Evolutionary conservation across 2,113 vertebrate genomes (phyloP).

Genomic region (Corydoras sp.): DNA sequence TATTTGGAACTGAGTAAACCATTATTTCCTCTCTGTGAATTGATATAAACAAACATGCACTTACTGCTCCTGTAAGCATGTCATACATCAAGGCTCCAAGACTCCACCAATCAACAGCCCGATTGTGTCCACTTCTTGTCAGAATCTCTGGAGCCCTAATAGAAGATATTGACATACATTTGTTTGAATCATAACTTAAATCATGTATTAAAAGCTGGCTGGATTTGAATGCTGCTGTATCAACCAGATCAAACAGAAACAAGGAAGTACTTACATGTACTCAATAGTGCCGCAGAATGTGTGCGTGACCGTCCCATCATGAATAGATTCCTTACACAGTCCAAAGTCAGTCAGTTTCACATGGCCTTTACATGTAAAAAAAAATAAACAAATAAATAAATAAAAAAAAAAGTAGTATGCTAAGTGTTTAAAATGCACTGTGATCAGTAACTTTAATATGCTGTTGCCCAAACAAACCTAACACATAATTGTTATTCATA

Average conservation of each 20-base stretch:
- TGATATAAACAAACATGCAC: conserved; percentile 38
- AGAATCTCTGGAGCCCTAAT: conserved; percentile 95
- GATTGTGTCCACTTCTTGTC: conserved; percentile 96
- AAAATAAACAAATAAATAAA: neutral
- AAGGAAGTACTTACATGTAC: conserved; percentile 82
- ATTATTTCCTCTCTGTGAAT: no score
- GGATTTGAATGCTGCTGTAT: neutral
- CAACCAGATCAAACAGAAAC: neutral
- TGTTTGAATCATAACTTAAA: no score
- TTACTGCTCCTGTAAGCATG: conserved; percentile 99
- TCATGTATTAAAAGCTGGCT: neutral
- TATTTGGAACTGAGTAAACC: no score
- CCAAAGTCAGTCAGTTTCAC: conserved; percentile 98
- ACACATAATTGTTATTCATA: no score
- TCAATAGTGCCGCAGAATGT: conserved; percentile 99
- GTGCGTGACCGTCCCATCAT: conserved; percentile 98
- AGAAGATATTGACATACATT: neutral
- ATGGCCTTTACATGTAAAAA: conserved; percentile 71
- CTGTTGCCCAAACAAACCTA: no score
- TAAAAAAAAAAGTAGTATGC: no score
- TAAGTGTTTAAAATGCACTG: no score
- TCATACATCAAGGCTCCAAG: conserved; percentile 98
- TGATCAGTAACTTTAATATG: no score
- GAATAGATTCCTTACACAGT: conserved; percentile 97
- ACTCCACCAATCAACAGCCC: conserved; percentile 99